Percentiles rank a stretch among this genome's conserved stretches.
phyloP scores from a whole-genome alignment of 2,113 vertebrate species.

The Tautogolabrus adspersus region DNA sequence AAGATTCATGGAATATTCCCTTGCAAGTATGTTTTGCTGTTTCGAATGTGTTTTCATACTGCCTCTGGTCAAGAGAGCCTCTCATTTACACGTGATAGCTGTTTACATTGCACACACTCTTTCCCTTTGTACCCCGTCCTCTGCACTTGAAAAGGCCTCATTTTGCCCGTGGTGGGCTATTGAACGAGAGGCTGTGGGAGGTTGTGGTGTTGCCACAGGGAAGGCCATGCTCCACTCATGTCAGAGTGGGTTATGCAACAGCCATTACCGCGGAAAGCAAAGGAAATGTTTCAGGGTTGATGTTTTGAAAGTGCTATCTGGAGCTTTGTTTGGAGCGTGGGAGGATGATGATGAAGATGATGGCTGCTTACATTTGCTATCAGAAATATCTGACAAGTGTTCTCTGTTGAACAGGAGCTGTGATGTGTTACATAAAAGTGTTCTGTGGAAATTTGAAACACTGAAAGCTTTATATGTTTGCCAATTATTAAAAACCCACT shows the following conservation, averaged over 20 bases:
- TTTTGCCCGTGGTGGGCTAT: slow-evolving; percentile 51
- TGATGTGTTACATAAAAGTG: slow-evolving; percentile 51
- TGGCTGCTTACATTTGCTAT: slow-evolving; percentile 48
- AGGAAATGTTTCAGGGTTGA: slow-evolving; percentile 55
- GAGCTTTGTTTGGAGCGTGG: slow-evolving; percentile 57
- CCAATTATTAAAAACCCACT: neutral
- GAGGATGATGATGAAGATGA: slow-evolving; percentile 62
- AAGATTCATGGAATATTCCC: slow-evolving; percentile 7
- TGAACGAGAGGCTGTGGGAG: slow-evolving; percentile 74
- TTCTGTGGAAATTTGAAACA: slow-evolving; percentile 3
- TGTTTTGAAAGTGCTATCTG: slow-evolving; percentile 61
- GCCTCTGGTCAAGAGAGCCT: neutral
- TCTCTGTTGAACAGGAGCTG: slow-evolving; percentile 34
- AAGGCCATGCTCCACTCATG: slow-evolving; percentile 67
- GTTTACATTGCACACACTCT: slow-evolving; percentile 53
- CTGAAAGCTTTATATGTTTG: neutral
- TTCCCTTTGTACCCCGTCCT: slow-evolving; percentile 30
- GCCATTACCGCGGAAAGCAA: slow-evolving; percentile 71
- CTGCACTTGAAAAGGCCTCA: slow-evolving; percentile 55
- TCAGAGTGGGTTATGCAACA: slow-evolving; percentile 81
- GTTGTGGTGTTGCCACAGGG: slow-evolving; percentile 66
- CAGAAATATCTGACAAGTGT: slow-evolving; percentile 48
- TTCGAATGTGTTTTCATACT: neutral
- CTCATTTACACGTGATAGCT: slow-evolving; percentile 37
- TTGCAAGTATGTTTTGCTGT: slow-evolving; percentile 15